Conservation (phyloP, 2,797 vertebrate genomes). For the Benthosema pterotum region DNA sequence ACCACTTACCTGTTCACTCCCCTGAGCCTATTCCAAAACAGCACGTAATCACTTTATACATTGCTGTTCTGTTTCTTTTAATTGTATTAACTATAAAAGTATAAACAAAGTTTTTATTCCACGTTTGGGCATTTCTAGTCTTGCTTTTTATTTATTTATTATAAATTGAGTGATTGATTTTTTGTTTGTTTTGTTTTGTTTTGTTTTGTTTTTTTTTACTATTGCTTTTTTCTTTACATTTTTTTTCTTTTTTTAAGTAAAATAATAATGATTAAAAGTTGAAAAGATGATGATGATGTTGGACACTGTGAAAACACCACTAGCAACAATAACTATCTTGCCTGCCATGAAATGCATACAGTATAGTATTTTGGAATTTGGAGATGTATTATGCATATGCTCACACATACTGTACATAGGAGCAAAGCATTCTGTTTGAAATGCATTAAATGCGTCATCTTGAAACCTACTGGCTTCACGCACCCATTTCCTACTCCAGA, state of each 20-base stretch:
- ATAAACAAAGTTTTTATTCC: slow-evolving; percentile 53
- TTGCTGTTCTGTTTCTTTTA: slow-evolving; percentile 46
- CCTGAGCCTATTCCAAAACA: slow-evolving; percentile 62
- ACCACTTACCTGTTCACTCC: not conserved
- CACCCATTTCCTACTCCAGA: no score
- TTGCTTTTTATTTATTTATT: slow-evolving; percentile 21
- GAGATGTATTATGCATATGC: no score
- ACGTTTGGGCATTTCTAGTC: slow-evolving; percentile 59
- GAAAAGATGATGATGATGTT: no score
- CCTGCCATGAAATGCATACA: no score
- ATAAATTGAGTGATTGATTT: no score
- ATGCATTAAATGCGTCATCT: no score
- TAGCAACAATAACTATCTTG: no score
- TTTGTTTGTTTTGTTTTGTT: slow-evolving; percentile 2
- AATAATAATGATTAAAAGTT: slow-evolving; percentile 5
- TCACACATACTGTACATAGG: no score
- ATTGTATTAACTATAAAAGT: not conserved
- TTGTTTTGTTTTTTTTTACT: slow-evolving; percentile 2
- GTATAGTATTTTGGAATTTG: no score
- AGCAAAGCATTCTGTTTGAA: no score
- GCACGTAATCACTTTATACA: slow-evolving; percentile 78
- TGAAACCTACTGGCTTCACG: no score
- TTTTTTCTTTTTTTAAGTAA: not conserved
- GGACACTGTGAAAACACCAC: no score
- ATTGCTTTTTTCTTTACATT: slow-evolving; percentile 9